Evolutionary conservation across 2,888 invertebrate species (phyloP).

Genomic region (Acleris cristana): DNA sequence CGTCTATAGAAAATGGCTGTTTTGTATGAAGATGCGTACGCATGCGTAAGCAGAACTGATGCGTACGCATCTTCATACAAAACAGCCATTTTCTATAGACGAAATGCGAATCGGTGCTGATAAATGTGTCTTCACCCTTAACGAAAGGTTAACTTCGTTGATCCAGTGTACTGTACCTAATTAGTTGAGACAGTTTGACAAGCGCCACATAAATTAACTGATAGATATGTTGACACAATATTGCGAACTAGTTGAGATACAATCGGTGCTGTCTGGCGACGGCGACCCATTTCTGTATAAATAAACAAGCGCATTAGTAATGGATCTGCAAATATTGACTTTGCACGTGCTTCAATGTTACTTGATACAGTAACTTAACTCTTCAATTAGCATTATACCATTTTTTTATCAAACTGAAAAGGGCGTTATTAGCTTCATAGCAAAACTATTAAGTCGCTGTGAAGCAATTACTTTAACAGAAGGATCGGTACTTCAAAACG

Average conservation of each 20-base stretch:
- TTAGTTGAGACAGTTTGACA: conserved; percentile 19
- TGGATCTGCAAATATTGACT: conserved; percentile 9
- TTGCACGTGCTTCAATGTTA: conserved; percentile 5
- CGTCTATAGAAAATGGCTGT: no score
- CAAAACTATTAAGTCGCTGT: no score
- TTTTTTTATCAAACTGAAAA: no score
- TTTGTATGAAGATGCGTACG: no score
- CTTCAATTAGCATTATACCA: neutral
- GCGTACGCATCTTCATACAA: no score
- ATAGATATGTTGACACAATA: conserved; percentile 21
- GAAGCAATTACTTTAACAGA: neutral
- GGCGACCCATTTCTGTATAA: conserved; percentile 13
- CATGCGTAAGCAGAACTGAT: no score
- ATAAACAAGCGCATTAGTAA: conserved; percentile 28
- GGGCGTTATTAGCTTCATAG: no score
- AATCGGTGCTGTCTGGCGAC: conserved; percentile 15
- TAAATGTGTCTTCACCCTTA: no score
- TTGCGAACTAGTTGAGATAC: conserved; percentile 20
- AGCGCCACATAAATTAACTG: conserved; percentile 20
- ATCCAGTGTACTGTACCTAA: neutral
- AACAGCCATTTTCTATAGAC: no score
- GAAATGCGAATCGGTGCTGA: no score
- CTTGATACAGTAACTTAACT: neutral
- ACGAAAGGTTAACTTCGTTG: no score
- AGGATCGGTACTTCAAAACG: neutral